Evolutionary conservation across 2,797 vertebrate species (phyloP).

Genomic region (Thamnophis elegans): DNA sequence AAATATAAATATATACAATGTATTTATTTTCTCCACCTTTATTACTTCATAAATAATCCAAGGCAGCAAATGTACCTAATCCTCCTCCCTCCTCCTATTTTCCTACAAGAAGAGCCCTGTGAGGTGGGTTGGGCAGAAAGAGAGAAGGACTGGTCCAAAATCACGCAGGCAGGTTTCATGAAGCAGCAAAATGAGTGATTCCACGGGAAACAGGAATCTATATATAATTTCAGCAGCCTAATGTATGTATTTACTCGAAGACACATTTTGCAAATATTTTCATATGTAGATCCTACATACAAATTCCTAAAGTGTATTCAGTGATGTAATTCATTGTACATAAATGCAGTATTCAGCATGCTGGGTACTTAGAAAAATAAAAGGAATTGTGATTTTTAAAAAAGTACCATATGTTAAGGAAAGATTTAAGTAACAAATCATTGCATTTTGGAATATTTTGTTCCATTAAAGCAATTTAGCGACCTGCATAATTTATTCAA

Average conservation of each 20-base stretch:
- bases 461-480: neutral
- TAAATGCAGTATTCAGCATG: neutral
- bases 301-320: neutral
- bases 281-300: neutral
- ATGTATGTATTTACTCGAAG: neutral
- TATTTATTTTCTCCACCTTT: neutral
- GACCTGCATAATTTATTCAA: neutral
- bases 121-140: neutral
- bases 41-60: neutral
- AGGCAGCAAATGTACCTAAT: neutral
- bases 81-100: neutral
- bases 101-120: neutral
- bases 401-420: neutral
- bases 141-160: neutral
- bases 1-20: neutral
- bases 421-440: neutral
- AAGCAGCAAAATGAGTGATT: neutral
- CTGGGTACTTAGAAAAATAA: neutral
- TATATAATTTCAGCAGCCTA: neutral
- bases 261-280: neutral
- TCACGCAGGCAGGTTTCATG: neutral
- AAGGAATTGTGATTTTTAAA: neutral
- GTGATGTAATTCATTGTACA: neutral
- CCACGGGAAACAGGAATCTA: neutral
- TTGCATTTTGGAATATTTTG: neutral